These are phyloP conservation scores for Drosophila mojavensis DNA, from an alignment of 1,140 invertebrate species.

Conservation along the genomic window DNA sequence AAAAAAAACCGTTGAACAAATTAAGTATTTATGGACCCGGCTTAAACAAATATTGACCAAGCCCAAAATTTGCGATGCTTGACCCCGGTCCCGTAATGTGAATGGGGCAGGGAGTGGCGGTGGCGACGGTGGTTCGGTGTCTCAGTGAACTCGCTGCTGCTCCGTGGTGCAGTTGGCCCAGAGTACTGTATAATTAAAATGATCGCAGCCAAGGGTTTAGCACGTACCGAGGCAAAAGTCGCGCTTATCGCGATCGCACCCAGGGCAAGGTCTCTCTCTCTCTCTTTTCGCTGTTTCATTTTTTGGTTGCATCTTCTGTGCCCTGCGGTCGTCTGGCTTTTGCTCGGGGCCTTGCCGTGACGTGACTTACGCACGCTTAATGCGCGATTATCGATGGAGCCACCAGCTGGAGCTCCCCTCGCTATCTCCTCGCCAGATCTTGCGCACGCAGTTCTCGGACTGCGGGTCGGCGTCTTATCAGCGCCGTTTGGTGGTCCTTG, in stretches of 20 bases:
- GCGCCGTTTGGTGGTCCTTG: slow-evolving; percentile 57
- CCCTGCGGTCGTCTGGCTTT: slow-evolving; percentile 8
- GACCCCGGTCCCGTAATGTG: slow-evolving; percentile 42
- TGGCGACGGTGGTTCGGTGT: slow-evolving; percentile 1
- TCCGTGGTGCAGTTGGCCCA: slow-evolving; percentile 13
- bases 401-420: slow-evolving; percentile 17
- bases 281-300: too few relatives aligned
- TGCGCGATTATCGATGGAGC: slow-evolving; percentile 70
- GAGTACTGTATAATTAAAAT: slow-evolving; percentile 70
- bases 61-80: slow-evolving; percentile 74
- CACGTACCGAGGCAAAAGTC: slow-evolving; percentile 79
- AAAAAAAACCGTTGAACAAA: slow-evolving; percentile 64
- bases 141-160: background rate
- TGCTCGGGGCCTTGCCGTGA: slow-evolving; percentile 36
- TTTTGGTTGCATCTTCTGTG: background rate
- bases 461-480: slow-evolving; percentile 64
- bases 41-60: slow-evolving; percentile 74
- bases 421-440: slow-evolving; percentile 50
- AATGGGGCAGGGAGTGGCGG: background rate
- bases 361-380: slow-evolving; percentile 79
- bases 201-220: slow-evolving; percentile 69
- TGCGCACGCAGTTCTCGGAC: slow-evolving; percentile 49
- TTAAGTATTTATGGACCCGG: slow-evolving; percentile 71
- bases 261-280: slow-evolving; percentile 67
- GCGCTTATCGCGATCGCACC: slow-evolving; percentile 79